A percentile compares a stretch with the other conserved stretches of the same genome.
phyloP scores from a whole-genome alignment of 1,140 invertebrate genomes.

The Harpegnathos saltator region DNA sequence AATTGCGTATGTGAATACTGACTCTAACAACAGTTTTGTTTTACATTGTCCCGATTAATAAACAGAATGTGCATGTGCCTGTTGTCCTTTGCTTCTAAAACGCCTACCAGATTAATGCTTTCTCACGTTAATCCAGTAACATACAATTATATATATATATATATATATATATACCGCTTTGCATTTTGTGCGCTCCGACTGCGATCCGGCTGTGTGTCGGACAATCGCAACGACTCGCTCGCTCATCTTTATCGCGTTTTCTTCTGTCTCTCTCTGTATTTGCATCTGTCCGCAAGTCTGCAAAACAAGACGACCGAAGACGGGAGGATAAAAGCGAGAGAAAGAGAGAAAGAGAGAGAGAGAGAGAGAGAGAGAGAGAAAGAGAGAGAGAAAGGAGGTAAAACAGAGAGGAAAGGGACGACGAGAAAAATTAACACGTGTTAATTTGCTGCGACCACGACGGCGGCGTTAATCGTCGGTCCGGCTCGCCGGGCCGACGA shows the following conservation, averaged over 20 bases:
- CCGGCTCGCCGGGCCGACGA: constrained; percentile 65
- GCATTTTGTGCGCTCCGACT: constrained; percentile 75
- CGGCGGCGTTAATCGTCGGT: constrained; percentile 69
- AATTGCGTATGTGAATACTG: constrained; percentile 75
- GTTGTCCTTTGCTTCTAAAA: constrained; percentile 83
- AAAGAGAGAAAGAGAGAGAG: too few species aligned
- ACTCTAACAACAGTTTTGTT: constrained; percentile 82
- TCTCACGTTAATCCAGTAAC: constrained; percentile 66
- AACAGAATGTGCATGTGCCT: constrained; percentile 87
- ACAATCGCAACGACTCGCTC: constrained; percentile 12
- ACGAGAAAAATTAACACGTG: constrained; percentile 76
- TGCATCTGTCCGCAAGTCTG: constrained; percentile 43
- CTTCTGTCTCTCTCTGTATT: constrained; percentile 45
- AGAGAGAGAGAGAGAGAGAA: too few species aligned
- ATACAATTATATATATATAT: too few species aligned
- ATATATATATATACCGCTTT: too few species aligned
- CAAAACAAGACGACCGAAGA: too few species aligned
- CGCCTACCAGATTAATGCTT: constrained; percentile 77
- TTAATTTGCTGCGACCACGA: constrained; percentile 85
- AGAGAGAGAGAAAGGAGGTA: constrained; percentile 3
- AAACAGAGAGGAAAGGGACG: background rate
- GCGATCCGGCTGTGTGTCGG: constrained; percentile 65
- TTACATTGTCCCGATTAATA: constrained; percentile 86
- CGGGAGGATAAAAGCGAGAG: too few species aligned
- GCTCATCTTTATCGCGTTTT: constrained; percentile 25